Percentiles rank a stretch among this genome's conserved stretches.
These are phyloP conservation scores for Formicarius rufipectus DNA, from an alignment of 2,113 vertebrate genomes.

Conservation along the genomic window DNA sequence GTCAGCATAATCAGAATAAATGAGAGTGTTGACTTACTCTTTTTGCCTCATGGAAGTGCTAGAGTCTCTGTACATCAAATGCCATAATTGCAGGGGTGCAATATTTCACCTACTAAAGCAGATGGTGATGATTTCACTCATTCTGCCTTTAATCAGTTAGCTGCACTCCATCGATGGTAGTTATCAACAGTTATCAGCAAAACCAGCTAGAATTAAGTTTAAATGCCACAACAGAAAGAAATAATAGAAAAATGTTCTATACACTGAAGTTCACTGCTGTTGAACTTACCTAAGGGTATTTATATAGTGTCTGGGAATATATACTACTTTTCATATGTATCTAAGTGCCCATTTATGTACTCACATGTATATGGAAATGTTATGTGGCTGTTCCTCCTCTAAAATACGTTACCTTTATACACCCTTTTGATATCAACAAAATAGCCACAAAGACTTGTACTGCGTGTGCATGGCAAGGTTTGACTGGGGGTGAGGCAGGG, in stretches of 20 bases:
- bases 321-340: neutral
- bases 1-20: neutral
- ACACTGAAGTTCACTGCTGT: neutral
- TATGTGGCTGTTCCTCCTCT: neutral
- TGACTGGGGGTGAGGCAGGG: no score
- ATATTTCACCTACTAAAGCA: neutral
- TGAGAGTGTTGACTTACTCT: neutral
- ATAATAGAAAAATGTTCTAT: neutral
- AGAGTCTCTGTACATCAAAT: neutral
- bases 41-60: neutral
- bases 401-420: neutral
- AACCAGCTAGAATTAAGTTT: neutral
- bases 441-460: neutral
- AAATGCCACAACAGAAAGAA: neutral
- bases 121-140: neutral
- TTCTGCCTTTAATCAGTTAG: neutral
- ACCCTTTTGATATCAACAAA: neutral
- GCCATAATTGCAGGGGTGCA: neutral
- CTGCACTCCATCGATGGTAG: neutral
- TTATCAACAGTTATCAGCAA: neutral
- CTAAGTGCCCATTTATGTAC: neutral
- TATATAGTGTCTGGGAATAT: neutral
- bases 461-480: neutral
- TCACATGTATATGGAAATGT: rapidly evolving
- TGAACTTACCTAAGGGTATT: neutral